Evolutionary conservation across 2,888 invertebrate genomes (phyloP).

Genomic region (Tortrix viridana): DNA sequence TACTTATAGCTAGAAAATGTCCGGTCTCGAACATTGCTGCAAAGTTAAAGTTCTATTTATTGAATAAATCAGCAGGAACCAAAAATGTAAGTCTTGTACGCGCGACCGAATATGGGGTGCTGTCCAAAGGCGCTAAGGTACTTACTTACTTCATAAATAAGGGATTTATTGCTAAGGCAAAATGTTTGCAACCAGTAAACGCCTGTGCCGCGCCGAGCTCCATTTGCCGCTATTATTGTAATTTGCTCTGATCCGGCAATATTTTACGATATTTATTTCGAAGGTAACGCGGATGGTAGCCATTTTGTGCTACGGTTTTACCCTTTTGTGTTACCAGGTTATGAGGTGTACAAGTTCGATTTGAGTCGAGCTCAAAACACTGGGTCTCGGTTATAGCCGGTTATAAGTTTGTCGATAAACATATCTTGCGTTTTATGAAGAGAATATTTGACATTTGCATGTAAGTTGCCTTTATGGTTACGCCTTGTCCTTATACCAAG

Average conservation of each 20-base stretch:
- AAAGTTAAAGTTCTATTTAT: conserved; percentile 1
- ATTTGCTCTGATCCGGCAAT: conserved; percentile 33
- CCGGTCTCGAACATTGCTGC: not conserved
- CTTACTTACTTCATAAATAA: conserved; percentile 38
- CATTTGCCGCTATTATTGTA: conserved; percentile 38
- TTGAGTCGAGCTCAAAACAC: not conserved
- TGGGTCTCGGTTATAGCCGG: not conserved
- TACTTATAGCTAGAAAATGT: not conserved
- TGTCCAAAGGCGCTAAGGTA: conserved; percentile 20
- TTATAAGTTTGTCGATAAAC: no score
- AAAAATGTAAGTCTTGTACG: conserved; percentile 17
- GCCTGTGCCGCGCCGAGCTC: conserved; percentile 25
- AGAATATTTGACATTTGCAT: no score
- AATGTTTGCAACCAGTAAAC: conserved; percentile 30
- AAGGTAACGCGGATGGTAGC: conserved; percentile 27
- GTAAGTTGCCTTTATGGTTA: not conserved
- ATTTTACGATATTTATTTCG: conserved; percentile 29
- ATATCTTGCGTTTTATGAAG: no score
- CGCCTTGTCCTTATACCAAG: not conserved
- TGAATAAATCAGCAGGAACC: conserved; percentile 1
- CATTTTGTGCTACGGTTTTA: conserved; percentile 5
- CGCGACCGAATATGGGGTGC: conserved; percentile 22
- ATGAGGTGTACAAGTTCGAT: conserved; percentile 8
- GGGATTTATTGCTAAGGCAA: conserved; percentile 31
- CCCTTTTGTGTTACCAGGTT: not conserved